phyloP scores from a whole-genome alignment of 2,113 vertebrate genomes.

The Apus apus region DNA sequence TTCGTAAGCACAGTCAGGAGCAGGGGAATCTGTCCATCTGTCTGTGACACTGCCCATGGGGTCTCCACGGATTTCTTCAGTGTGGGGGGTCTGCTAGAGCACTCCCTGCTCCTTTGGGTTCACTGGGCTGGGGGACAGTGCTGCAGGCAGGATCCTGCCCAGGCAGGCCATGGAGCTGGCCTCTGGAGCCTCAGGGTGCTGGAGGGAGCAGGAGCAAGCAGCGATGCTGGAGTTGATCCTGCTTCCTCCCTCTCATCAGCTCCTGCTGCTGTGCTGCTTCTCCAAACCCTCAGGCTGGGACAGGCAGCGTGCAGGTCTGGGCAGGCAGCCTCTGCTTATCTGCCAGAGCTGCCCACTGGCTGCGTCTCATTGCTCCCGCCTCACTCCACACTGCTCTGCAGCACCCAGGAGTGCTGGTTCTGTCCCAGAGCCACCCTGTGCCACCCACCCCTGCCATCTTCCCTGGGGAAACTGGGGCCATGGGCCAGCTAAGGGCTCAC shows the following conservation, averaged over 20 bases:
- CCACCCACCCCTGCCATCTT: accelerated
- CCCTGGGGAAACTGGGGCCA: background rate
- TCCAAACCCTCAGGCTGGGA: background rate
- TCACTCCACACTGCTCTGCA: background rate
- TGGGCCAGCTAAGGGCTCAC: accelerated
- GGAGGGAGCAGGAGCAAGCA: background rate
- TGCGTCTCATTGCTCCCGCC: background rate
- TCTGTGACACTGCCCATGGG: accelerated
- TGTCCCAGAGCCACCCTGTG: background rate
- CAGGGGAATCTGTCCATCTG: accelerated
- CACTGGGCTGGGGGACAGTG: accelerated
- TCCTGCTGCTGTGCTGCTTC: accelerated
- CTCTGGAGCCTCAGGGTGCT: accelerated
- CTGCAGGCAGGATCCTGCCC: background rate
- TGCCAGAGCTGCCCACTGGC: background rate
- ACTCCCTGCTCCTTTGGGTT: background rate
- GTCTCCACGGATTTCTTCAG: accelerated
- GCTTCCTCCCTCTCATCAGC: background rate
- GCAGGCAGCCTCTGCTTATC: background rate
- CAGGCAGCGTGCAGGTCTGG: background rate
- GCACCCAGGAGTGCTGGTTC: background rate
- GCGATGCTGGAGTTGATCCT: background rate
- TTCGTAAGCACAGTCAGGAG: background rate
- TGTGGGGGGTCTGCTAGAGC: background rate
- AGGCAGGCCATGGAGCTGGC: background rate